Evolutionary conservation across 2,113 vertebrate genomes (phyloP), one percentile per base, ranked within the genome.

Genomic region (Tragelaphus buxtoni): DNA sequence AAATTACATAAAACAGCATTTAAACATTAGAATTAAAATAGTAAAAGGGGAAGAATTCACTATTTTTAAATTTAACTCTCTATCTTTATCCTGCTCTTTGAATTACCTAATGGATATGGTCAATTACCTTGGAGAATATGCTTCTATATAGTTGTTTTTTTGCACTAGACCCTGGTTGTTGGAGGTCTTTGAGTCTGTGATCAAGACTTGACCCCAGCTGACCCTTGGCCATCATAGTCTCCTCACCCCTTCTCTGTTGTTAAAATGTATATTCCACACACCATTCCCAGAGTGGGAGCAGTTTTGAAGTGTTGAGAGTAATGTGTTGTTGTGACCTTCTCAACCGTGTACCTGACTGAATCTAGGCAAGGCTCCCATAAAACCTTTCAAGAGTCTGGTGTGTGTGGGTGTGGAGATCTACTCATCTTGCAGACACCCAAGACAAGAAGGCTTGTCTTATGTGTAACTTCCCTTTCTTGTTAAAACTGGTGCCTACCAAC

Each of bases 1-100:
- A 90, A 88, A 88, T 51, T 88, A 8, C 12, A 53, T 86, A 28
- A 92, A 94, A 93, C 11, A 90, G 6, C 14, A 77, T 81, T 84
- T 77, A 93, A 45, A 76, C 42, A 84, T 74, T 76, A 91, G 1
- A 87, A 63, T 77, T 39, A 95, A 92, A 88, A 79, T 96, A 74
- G 61, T 87, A 45, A 72, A 96, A 87, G 6, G 3, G 7, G 20
- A 94, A 53, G 63, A n/a, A 86, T 86, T 94, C 42, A 77, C 22
- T 83, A n/a, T 80, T 89, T 95, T 92, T 87, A 3, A 92, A 63
- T 92, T 87, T 5, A 53, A 60, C 61, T 88, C 3, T n/a, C 4
- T 91, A 16, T 49, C 56, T 93, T 65, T 61, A 65, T 12, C 7
- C 35, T 88, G 53, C 14, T 95, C 61, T 30, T 35, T 47, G 17